Evolutionary conservation across 2,113 vertebrate genomes (phyloP), one percentile per base, ranked within the genome.

Genomic region (Rousettus leschenaultii): DNA sequence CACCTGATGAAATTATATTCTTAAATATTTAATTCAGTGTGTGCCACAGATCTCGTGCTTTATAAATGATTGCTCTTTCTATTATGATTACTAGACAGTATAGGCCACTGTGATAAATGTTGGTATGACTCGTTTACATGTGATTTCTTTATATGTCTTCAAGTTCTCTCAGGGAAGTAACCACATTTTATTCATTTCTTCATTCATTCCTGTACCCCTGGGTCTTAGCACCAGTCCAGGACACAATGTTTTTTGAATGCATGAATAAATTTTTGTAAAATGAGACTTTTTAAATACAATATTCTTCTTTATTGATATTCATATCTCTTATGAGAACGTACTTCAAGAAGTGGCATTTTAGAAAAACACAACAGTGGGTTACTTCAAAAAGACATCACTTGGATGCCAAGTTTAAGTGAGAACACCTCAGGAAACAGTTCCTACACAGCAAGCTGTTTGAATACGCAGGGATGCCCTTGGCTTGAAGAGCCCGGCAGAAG

Each of bases 391-490:
- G 63, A 43, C 35, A 73, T 63, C 79, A 89, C 78, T 84, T 86
- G 45, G 65, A 87, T 51, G 71, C 14, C 19, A 28, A 7, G 0
- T 78, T 80, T 87, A 77, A 78, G 35, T 74, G 55, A 91, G 84
- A 95, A 82, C 48, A 80, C 40, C 35, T 87, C 55, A 33, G 74
- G 57, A 95, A 93, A 77, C 2, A 59, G 22, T 95, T 97, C 93
- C 57, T 93, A 26, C 63, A 61, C 28, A 12, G 2, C 66, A 70
- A 61, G 94, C 45, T 93, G 21, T 90, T 73, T 48, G 66, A 91
- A 51, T 95, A 96, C 95, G 75, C 5, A 2, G 61, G 55, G n/a
- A 86, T 22, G 55, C 8, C 30, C 71, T 89, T 51, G 86, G 53
- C 93, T 95, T 33, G 40, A 96, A 98, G 73, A 59, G 48, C 85